phyloP scores from a whole-genome alignment of 2,113 vertebrate genomes.

The Stictonetta naevosa region DNA sequence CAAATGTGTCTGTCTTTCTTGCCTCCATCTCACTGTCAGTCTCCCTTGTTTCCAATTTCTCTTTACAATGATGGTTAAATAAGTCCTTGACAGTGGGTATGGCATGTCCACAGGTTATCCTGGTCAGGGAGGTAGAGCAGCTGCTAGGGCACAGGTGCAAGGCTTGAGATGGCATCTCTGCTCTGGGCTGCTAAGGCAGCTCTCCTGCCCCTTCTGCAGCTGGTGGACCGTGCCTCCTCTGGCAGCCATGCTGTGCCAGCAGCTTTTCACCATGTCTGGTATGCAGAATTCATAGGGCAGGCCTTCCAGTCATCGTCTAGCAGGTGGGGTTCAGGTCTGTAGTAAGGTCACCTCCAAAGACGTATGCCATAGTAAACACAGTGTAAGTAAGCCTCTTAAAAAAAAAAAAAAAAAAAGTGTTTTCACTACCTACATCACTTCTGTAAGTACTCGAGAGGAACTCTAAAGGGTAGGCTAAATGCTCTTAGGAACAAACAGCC shows the following conservation, averaged over 20 bases:
- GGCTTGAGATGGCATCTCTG: background rate
- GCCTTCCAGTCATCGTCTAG: accelerated
- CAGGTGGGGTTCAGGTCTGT: background rate
- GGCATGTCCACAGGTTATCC: background rate
- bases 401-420: background rate
- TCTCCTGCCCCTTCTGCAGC: background rate
- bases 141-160: background rate
- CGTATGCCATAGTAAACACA: background rate
- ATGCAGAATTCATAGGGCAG: background rate
- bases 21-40: background rate
- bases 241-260: background rate
- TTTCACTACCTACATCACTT: background rate
- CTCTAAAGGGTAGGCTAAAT: background rate
- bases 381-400: background rate
- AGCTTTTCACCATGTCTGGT: background rate
- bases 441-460: background rate
- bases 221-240: background rate
- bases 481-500: slow-evolving; percentile 16
- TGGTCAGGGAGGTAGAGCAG: background rate
- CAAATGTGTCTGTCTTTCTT: background rate
- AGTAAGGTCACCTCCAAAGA: background rate
- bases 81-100: background rate
- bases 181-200: background rate
- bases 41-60: background rate
- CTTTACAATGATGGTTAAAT: background rate